Percentiles rank a stretch among this genome's conserved stretches.
These are phyloP conservation scores for Corticium candelabrum DNA, from an alignment of 37 sponge, comb jelly and placozoan species.

Conservation along the genomic window DNA sequence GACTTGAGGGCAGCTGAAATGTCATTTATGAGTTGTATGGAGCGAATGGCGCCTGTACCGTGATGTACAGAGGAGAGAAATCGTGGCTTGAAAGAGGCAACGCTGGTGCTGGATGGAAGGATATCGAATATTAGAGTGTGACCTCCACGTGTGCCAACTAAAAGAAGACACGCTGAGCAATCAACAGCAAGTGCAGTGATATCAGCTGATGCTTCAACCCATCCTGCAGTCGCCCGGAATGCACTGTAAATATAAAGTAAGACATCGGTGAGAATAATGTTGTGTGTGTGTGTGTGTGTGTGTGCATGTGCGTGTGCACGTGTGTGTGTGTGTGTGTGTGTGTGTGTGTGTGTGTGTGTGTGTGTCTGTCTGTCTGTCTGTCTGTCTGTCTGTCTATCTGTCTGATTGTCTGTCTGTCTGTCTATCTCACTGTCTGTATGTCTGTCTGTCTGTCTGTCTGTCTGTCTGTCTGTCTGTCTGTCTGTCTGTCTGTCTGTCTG, in stretches of 20 bases:
- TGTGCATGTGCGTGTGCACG: slow-evolving; percentile 9
- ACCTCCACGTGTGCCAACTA: neutral
- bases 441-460: too few relatives aligned
- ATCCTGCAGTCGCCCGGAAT: neutral
- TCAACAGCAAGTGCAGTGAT: neutral
- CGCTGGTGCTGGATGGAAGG: neutral
- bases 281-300: slow-evolving; percentile 3
- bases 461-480: too few relatives aligned
- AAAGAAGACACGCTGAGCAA: neutral
- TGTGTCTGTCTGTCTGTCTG: neutral
- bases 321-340: slow-evolving; percentile 11
- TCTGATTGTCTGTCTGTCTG: too few relatives aligned
- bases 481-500: too few relatives aligned
- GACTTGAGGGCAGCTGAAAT: neutral
- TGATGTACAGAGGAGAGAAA: neutral
- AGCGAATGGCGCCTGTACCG: neutral
- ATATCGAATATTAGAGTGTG: neutral
- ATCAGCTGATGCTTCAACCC: neutral
- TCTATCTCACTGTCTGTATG: too few relatives aligned
- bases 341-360: neutral
- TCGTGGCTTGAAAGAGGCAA: neutral
- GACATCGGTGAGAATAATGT: neutral
- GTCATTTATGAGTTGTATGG: neutral
- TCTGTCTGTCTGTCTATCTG: too few relatives aligned
- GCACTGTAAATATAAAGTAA: neutral